phyloP scores from a whole-genome alignment of 2,113 vertebrate species.

The Pimephales promelas region DNA sequence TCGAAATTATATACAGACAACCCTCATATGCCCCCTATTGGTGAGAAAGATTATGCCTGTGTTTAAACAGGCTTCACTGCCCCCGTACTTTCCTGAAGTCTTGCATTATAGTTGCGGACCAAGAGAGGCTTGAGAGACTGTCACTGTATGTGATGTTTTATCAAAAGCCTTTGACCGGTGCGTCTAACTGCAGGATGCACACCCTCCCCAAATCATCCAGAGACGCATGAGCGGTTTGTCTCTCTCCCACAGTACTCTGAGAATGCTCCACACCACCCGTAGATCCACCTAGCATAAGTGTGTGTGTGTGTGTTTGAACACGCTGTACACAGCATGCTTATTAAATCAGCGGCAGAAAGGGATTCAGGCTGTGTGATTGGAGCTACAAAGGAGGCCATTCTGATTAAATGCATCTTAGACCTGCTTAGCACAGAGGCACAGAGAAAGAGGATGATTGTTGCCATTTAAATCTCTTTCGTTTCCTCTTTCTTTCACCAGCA shows the following conservation, averaged over 20 bases:
- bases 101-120: neutral
- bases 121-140: neutral
- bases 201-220: neutral
- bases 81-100: neutral
- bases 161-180: neutral
- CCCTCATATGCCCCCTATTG: conserved; percentile 41
- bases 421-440: conserved; percentile 66
- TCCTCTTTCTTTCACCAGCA: conserved; percentile 57
- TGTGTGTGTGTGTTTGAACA: conserved; percentile 49
- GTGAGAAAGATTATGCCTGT: neutral
- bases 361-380: conserved; percentile 68
- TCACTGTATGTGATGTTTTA: conserved; percentile 6
- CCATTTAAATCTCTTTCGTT: conserved; percentile 61
- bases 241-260: neutral
- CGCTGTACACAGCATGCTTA: conserved; percentile 60
- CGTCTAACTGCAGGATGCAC: neutral
- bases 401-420: conserved; percentile 75
- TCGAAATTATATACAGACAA: conserved; percentile 2
- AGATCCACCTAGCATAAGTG: conserved; percentile 1
- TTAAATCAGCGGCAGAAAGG: conserved; percentile 68
- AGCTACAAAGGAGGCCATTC: conserved; percentile 67
- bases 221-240: conserved; percentile 13
- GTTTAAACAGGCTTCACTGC: neutral
- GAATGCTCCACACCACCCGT: neutral
- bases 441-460: conserved; percentile 69